Evolutionary conservation across 2,888 invertebrate genomes (phyloP).

Genomic region (Agrotis segetum): DNA sequence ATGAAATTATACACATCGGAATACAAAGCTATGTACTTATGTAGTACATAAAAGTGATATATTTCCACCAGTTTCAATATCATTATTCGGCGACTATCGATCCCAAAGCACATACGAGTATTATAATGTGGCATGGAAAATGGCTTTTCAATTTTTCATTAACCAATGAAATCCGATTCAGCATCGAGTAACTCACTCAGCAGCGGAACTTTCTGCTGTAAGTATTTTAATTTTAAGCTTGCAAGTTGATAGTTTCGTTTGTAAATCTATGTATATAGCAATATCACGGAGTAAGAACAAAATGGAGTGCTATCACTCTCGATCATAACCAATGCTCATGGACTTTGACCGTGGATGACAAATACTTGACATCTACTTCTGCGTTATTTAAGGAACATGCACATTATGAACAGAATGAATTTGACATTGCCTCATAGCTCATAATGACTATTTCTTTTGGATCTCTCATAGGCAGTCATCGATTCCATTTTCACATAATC

Average conservation of each 20-base stretch:
- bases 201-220: slow-evolving; percentile 4
- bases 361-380: neutral
- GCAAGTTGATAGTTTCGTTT: slow-evolving; percentile 42
- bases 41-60: neutral
- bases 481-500: neutral
- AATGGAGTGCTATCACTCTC: slow-evolving; percentile 10
- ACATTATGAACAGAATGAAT: too few relatives aligned
- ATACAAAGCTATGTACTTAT: neutral
- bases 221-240: slow-evolving; percentile 26
- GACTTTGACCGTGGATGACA: neutral
- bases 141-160: slow-evolving; percentile 30
- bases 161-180: slow-evolving; percentile 27
- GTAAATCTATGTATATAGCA: slow-evolving; percentile 1
- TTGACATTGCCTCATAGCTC: too few relatives aligned
- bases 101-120: too few relatives aligned
- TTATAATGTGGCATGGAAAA: neutral
- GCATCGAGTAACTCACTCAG: slow-evolving; percentile 11
- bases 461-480: too few relatives aligned
- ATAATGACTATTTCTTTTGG: neutral
- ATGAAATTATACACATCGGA: too few relatives aligned
- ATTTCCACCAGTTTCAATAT: neutral
- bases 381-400: neutral
- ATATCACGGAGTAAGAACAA: slow-evolving; percentile 12
- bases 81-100: neutral
- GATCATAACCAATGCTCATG: neutral